A percentile compares a stretch with the other conserved stretches of the same genome.
These are phyloP conservation scores for Pelecanoides urinatrix DNA, from an alignment of 2,113 vertebrate genomes.

Conservation along the genomic window DNA sequence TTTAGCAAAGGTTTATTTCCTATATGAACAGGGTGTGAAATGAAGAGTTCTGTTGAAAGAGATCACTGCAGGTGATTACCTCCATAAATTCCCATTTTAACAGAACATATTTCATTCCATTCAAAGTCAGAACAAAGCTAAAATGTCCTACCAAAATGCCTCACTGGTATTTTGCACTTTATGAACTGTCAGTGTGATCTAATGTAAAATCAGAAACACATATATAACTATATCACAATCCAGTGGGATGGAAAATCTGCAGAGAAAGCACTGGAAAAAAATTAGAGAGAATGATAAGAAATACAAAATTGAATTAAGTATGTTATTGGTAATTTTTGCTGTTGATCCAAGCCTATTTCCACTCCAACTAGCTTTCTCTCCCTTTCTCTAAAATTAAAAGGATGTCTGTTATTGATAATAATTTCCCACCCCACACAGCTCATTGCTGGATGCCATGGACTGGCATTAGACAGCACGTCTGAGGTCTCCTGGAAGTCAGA, in stretches of 20 bases:
- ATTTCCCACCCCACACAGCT: neutral
- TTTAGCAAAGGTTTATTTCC: neutral
- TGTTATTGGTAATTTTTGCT: neutral
- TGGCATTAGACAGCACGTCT: neutral
- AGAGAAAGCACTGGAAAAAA: neutral
- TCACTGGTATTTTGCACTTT: slow-evolving; percentile 18
- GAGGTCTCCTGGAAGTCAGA: neutral
- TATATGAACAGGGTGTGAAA: slow-evolving; percentile 14
- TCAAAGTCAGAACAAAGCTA: slow-evolving; percentile 22
- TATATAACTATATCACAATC: neutral
- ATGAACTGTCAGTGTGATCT: slow-evolving; percentile 41
- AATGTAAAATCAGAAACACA: slow-evolving; percentile 25
- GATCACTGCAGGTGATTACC: neutral
- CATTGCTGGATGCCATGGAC: neutral
- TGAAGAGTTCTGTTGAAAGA: slow-evolving; percentile 11
- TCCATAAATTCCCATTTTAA: slow-evolving; percentile 14
- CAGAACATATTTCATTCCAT: slow-evolving; percentile 11
- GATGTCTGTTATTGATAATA: neutral
- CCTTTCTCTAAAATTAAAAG: neutral
- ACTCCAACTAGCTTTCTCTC: neutral
- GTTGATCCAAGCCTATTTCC: neutral
- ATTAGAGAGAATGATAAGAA: neutral
- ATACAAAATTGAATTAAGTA: neutral
- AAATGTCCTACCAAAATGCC: slow-evolving; percentile 24
- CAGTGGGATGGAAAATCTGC: slow-evolving; percentile 24